Base-by-base conservation (phyloP, 92 coral and sea anemone genomes). In the Bergia sp. region DNA sequence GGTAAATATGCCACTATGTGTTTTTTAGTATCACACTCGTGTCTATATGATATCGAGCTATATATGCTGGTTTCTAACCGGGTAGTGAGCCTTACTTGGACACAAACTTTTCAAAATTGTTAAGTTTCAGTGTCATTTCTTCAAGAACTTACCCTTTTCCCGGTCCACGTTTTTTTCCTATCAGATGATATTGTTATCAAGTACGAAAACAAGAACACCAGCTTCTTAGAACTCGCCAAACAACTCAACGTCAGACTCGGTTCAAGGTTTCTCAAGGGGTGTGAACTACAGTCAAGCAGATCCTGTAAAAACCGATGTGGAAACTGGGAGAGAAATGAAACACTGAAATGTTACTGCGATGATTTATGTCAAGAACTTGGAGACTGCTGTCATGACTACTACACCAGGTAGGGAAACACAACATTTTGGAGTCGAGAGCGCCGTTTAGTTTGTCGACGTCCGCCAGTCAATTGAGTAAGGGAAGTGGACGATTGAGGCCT, bases 161-260 rank as follows among this genome's bases (percentile, higher is more conserved):
- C 20, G 2, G 65, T 57, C 16, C 65, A 57, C 2, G 11, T 11
- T 57, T 9, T 12, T 57, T 11, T 57, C 11, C 18, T 12, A 15
- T 36, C 81, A 16, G 81, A 77, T 45, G 81, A 77, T 20, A 77
- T 42, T 45, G 53, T 77, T 77, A 77, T 77, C 81, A 42, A 77
- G 36, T 43, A 77, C 36, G 81, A 15, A 12, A 20, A 77, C 61
- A 77, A 4, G 57, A 77, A 77, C 15, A 42, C 81, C 2, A 77
- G 81, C 57, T 77, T 77, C 44, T 40, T 37, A 12, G 21, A 73
- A 13, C 77, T 73, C 39, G 77, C 77, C 44, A 38, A 18, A 9
- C 29, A n/a, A 40, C 81, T 77, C 13, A 77, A 77, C 57, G 53
- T 45, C 29, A 16, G 8, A 10, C 4, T 77, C 20, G 37, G 81